Percentiles rank a stretch among this genome's conserved stretches.
phyloP scores from a whole-genome alignment of 2,888 invertebrate species.

The Caenorhabditis macrosperma region DNA sequence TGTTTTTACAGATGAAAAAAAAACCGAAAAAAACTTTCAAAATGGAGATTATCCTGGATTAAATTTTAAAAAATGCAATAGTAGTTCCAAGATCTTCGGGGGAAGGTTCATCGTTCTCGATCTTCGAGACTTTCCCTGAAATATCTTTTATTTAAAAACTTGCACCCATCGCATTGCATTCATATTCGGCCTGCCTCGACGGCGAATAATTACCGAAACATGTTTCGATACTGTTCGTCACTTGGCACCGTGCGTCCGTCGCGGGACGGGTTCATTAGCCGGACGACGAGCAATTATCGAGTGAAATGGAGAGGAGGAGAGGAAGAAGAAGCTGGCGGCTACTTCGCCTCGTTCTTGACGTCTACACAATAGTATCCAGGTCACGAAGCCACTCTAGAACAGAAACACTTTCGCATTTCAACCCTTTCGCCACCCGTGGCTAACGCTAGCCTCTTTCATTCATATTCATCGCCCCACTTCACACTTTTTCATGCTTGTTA shows the following conservation, averaged over 20 bases:
- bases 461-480: constrained; percentile 1
- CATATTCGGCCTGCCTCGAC: not conserved
- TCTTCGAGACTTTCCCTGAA: no score
- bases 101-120: no score
- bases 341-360: constrained; percentile 30
- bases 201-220: constrained; percentile 52
- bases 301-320: constrained; percentile 28
- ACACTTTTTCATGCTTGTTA: constrained; percentile 44
- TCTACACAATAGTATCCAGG: constrained; percentile 49
- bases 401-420: constrained; percentile 48
- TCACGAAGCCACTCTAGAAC: constrained; percentile 35
- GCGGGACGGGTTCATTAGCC: constrained; percentile 54
- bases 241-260: constrained; percentile 28
- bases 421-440: constrained; percentile 24
- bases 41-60: no score
- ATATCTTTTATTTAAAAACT: no score
- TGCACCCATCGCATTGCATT: no score
- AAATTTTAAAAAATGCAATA: no score
- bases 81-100: no score
- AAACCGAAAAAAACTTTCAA: no score
- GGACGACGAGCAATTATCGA: constrained; percentile 40
- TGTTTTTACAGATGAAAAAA: no score
- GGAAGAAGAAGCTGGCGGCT: constrained; percentile 29
- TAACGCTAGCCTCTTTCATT: constrained; percentile 35
- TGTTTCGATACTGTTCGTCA: constrained; percentile 54